These are phyloP conservation scores for Pilophorus perplexus DNA, from an alignment of 2,888 invertebrate species.

Conservation along the genomic window DNA sequence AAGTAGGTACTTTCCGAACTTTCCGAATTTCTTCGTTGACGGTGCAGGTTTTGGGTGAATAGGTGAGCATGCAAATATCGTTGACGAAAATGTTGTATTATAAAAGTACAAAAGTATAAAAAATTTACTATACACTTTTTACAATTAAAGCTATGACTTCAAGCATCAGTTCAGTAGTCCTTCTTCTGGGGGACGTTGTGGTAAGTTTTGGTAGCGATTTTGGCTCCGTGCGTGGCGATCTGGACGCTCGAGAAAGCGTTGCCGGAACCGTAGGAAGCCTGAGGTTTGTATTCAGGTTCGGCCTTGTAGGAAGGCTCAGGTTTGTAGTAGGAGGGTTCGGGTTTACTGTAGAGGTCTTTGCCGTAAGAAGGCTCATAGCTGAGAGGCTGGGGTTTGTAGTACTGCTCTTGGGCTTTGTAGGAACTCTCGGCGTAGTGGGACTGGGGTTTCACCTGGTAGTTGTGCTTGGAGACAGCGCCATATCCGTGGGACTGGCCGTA, in stretches of 20 bases:
- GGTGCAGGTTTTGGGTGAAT: no score
- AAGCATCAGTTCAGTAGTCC: slow-evolving; percentile 41
- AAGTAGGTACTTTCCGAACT: no score
- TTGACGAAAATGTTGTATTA: slow-evolving; percentile 27
- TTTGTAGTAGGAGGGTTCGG: slow-evolving; percentile 21
- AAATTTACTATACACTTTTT: neutral
- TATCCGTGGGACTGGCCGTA: neutral
- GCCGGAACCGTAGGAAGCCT: slow-evolving; percentile 28
- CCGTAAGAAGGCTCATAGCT: slow-evolving; percentile 15
- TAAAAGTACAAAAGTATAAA: slow-evolving; percentile 33
- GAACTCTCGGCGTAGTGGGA: slow-evolving; percentile 2
- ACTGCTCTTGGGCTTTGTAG: slow-evolving; percentile 6
- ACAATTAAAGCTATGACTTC: no score
- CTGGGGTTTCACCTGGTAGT: slow-evolving; percentile 13
- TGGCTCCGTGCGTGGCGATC: slow-evolving; percentile 43
- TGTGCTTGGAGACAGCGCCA: neutral
- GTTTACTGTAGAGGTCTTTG: slow-evolving; percentile 2
- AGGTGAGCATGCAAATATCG: no score
- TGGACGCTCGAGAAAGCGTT: slow-evolving; percentile 41
- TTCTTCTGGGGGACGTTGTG: slow-evolving; percentile 42
- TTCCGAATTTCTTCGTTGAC: no score
- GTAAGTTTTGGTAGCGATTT: slow-evolving; percentile 40
- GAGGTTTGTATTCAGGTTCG: slow-evolving; percentile 19
- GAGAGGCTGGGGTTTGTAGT: slow-evolving; percentile 13
- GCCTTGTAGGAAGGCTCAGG: neutral